Base-by-base conservation (phyloP, 2,113 vertebrate species). In the Xiphophorus hellerii region DNA sequence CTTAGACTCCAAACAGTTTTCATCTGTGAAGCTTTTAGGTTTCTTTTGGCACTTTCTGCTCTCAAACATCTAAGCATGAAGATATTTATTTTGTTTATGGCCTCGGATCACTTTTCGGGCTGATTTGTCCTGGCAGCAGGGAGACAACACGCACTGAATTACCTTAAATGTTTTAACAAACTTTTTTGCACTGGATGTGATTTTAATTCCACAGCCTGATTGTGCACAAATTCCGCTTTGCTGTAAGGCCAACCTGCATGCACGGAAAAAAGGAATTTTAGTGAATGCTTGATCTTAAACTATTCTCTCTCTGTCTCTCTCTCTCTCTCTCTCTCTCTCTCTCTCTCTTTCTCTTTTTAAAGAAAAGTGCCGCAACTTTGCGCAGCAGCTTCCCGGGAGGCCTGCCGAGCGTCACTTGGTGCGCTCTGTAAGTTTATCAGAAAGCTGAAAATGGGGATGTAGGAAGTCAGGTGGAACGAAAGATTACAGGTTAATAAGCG, bases 321-420 rank as follows among this genome's bases (percentile, higher is more conserved):
- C 35, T 35, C 8, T 9, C 35, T 35, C 35, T 35, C 35, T 35
- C 35, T 35, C 0, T 10, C 35, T 35, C 9, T 35, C 8, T 11
- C 1, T 37, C 8, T 37, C 2, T 37, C 0, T 37, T 11, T 37
- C 0, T 37, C 10, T 37, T 10, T 12, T 10, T 37, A 11, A 37
- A 37, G 35, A 7, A 30, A 30, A 62, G 48, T 22, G 48, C 17
- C 48, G 51, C 22, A 58, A 58, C 51, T 58, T 58, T 58, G 20
- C 48, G 48, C 48, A 7, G 20, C 48, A 54, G 28, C 62, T 63
- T 7, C 15, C 62, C 30, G 29, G 17, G 29, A 63, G 62, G 62
- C 62, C 62, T 33, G 62, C 62, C 29, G 75, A 70, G 74, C 74
- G 58, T 80, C 80, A 78, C 62, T 3, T 7, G 70, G 67, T 77